Evolutionary conservation across 2,113 vertebrate species (phyloP).

Genomic region (Opisthocomus hoazin): DNA sequence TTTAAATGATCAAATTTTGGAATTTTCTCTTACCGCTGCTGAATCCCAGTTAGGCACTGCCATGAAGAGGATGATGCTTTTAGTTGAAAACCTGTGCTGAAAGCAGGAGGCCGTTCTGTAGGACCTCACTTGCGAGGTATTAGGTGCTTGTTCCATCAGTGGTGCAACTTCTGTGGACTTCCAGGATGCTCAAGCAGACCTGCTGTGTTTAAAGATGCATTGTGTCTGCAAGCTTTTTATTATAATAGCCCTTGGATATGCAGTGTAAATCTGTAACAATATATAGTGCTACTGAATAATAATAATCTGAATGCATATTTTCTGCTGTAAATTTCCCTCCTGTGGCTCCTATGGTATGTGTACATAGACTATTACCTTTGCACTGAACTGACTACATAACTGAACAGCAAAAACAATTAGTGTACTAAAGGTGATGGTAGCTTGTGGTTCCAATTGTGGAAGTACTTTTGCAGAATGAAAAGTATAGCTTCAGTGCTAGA

Average conservation of each 20-base stretch:
- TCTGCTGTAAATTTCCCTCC: slow-evolving; percentile 25
- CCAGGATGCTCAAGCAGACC: background rate
- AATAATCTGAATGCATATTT: background rate
- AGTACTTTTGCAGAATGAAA: background rate
- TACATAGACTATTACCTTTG: slow-evolving; percentile 23
- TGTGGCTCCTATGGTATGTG: background rate
- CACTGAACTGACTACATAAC: background rate
- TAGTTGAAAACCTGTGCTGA: background rate
- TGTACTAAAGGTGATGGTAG: background rate
- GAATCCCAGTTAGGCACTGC: slow-evolving; percentile 8
- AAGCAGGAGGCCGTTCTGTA: background rate
- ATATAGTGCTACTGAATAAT: background rate
- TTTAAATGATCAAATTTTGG: background rate
- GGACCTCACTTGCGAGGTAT: background rate
- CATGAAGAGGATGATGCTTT: slow-evolving; percentile 9
- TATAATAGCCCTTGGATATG: slow-evolving; percentile 22
- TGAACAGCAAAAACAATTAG: background rate
- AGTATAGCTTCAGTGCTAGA: slow-evolving; percentile 48
- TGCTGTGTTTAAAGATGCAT: background rate
- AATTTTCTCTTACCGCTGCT: background rate
- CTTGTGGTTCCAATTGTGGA: background rate
- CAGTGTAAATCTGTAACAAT: slow-evolving; percentile 9
- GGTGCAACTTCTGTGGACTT: background rate
- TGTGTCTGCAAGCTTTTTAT: background rate
- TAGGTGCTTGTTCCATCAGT: background rate